phyloP scores from a whole-genome alignment of 2,113 vertebrate genomes.

The Tinamus guttatus region DNA sequence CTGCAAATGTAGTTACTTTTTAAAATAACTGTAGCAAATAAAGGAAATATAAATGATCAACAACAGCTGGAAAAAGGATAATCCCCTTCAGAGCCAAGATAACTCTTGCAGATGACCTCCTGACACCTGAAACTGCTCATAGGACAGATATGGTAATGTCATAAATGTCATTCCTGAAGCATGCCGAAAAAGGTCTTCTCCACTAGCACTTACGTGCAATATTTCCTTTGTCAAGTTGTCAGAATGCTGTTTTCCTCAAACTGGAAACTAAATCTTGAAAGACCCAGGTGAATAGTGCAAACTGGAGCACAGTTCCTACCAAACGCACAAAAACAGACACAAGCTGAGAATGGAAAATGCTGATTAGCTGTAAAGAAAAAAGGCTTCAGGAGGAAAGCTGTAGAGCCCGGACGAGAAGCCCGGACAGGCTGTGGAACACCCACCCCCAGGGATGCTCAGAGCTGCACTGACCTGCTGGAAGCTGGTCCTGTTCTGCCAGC shows the following conservation, averaged over 20 bases:
- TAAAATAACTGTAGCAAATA: background rate
- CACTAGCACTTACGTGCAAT: background rate
- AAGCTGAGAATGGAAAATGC: background rate
- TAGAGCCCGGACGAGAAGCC: background rate
- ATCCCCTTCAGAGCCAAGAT: background rate
- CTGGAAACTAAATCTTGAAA: background rate
- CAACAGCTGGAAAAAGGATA: background rate
- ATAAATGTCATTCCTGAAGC: background rate
- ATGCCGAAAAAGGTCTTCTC: background rate
- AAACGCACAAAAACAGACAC: background rate
- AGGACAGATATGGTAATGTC: background rate
- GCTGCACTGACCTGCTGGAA: too few relatives aligned
- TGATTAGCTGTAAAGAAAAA: background rate
- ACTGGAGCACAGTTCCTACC: background rate
- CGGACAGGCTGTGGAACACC: background rate
- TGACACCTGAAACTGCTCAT: background rate
- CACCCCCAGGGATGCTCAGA: background rate
- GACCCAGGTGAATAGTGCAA: background rate
- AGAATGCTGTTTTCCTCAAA: background rate
- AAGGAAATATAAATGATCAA: background rate
- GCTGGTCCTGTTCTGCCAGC: background rate
- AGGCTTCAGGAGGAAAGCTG: background rate
- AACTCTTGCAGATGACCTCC: background rate
- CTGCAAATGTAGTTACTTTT: conserved; percentile 3
- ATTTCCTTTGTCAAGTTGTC: background rate